Evolutionary conservation across 2,888 invertebrate species (phyloP), one percentile per base, ranked within the genome.

Genomic region (Mamestra brassicae): DNA sequence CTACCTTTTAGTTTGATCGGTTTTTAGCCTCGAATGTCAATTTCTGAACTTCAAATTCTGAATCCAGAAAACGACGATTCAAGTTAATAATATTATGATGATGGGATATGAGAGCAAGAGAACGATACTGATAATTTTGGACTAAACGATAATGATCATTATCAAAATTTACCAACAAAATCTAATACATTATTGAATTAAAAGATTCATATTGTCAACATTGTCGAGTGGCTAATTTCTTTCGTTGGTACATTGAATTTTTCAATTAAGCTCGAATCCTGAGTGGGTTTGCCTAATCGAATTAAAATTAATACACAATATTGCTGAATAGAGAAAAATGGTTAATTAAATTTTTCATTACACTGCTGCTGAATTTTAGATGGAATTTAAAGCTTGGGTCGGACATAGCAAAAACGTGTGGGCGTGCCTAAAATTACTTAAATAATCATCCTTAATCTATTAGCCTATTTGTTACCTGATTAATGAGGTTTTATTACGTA

Each of bases 281-380:
- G 55, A 74, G 71, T 57, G 75, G 70, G 72, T 83, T 82, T 60
- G 42, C 77, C 55, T 82, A 75, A 82, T 79, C 75, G 82, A 79
- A 54, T 78, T 70, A 68, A 70, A 82, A 75, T 82, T 64, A 70
- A 83, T 82, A 62, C 72, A 65, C 75, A 83, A 82, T 79, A 71
- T 71, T 67, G 79, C 79, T 71, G 82, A 66, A 36, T 47, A 71
- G 10, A 76, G 54, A 71, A 68, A 81, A 81, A 76, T 34, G 42
- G n/a, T 68, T 76, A 71, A 71, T 81, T 84, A 76, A 55, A 55
- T 58, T 71, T 84, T 69, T 66, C 50, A 81, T 81, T 71, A 81
- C 50, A 50, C 55, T 45, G 57, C 15, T 8, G 66, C 34, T 64
- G 66, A 71, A 71, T 71, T 70, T 74, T 55, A 67, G 47, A 70